Conservation (phyloP, 2,888 invertebrate species). For the Ornithoptera alexandrae region DNA sequence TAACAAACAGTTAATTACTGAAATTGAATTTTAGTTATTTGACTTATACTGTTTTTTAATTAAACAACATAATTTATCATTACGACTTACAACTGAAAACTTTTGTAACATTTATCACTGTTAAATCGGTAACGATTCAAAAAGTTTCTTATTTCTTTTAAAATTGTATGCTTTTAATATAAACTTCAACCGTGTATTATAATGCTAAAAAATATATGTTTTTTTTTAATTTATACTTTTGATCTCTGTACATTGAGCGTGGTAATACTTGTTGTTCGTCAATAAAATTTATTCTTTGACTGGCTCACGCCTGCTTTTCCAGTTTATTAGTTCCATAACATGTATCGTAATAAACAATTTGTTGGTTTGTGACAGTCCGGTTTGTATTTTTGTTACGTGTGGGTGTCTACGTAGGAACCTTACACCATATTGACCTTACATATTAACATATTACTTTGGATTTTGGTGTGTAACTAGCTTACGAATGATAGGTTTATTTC, state of each 20-base stretch:
- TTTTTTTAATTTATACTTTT: constrained; percentile 6
- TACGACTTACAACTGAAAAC: too few species aligned
- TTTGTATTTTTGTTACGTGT: constrained; percentile 39
- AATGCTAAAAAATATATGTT: neutral
- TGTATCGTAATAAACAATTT: constrained; percentile 26
- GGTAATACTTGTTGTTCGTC: constrained; percentile 14
- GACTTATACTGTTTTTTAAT: neutral
- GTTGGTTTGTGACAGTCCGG: constrained; percentile 33
- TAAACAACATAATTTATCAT: too few species aligned
- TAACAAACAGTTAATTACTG: constrained; percentile 21
- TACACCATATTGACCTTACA: constrained; percentile 26
- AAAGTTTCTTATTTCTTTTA: too few species aligned
- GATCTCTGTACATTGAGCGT: constrained; percentile 1
- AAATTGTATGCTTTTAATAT: too few species aligned
- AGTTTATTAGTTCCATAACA: constrained; percentile 33
- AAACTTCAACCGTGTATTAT: neutral
- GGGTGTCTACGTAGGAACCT: constrained; percentile 35
- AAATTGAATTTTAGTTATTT: neutral
- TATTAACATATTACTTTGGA: constrained; percentile 20
- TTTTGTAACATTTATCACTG: too few species aligned
- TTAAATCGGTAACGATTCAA: too few species aligned
- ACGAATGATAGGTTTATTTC: too few species aligned
- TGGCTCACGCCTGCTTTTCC: constrained; percentile 30
- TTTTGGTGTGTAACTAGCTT: neutral
- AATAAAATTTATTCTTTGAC: constrained; percentile 27